Evolutionary conservation across 2,113 vertebrate species (phyloP), one percentile per base, ranked within the genome.

Genomic region (Polypterus bichir): DNA sequence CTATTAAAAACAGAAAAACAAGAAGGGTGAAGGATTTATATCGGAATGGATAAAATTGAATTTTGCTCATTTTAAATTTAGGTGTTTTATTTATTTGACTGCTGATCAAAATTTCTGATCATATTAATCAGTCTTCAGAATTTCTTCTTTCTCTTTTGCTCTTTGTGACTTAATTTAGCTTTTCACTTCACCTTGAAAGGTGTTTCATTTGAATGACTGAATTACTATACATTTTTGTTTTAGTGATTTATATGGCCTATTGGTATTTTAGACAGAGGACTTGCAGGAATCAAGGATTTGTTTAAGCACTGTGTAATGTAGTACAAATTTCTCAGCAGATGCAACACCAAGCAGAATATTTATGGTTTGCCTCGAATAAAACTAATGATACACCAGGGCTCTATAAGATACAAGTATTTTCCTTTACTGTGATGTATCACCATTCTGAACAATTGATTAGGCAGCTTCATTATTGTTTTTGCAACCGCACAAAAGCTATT

Each of bases 381-480:
- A 58, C 56, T 58, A 58, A 58, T 45, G 56, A 66, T 57, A 53
- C 27, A 66, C 45, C 49, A 62, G 63, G 45, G 63, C 64, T 72
- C 64, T 59, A 59, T 66, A 64, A 62, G 47, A 61, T 27, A 63
- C 63, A 51, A 4, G 1, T 66, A 59, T 66, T 69, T 66, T 64
- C 59, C 73, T 67, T 64, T 46, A 9, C 60, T 47, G 44, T 70
- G 66, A 77, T 46, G 65, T 62, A 48, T 44, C 68, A 57, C 61
- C 55, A 60, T 71, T 78, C 65, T 69, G 62, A 74, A 62, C 44
- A 57, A 63, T 67, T 67, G 65, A 61, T 71, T 76, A 62, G 64
- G 63, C 58, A 55, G 8, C 8, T 68, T 75, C 69, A 64, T 79
- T 82, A 73, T 54, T 66, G 66, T 56, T 68, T 75, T 58, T 78